Evolutionary conservation across 2,797 vertebrate genomes (phyloP).

Genomic region (Diplodus puntazzo): DNA sequence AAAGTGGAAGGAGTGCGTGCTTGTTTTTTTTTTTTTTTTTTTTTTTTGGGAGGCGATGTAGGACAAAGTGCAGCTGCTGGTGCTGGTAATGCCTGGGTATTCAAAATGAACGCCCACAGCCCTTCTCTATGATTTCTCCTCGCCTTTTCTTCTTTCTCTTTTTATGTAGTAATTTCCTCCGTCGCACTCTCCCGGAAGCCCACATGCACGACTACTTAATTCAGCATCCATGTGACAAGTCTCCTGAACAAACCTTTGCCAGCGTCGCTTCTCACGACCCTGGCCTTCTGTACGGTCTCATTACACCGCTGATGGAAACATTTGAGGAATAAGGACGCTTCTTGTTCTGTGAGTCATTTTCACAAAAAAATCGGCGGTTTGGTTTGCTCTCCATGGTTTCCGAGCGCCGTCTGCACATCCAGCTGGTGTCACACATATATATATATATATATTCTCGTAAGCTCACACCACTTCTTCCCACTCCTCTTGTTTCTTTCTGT

Average conservation of each 20-base stretch:
- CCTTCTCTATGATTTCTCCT: conserved; percentile 25
- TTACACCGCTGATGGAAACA: conserved; percentile 38
- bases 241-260: conserved; percentile 3
- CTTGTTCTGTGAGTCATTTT: conserved; percentile 38
- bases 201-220: conserved; percentile 26
- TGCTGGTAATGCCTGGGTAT: conserved; percentile 60
- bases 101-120: conserved; percentile 53
- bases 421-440: not conserved
- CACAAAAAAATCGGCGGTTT: conserved; percentile 18
- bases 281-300: conserved; percentile 1
- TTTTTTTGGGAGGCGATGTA: conserved; percentile 52
- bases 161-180: conserved; percentile 7
- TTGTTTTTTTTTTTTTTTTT: conserved; percentile 20
- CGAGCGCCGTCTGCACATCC: not conserved
- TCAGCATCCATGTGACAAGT: conserved; percentile 29
- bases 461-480: not conserved
- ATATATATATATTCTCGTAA: not conserved
- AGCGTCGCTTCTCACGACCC: conserved; percentile 6
- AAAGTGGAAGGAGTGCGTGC: conserved; percentile 41
- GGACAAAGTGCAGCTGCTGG: conserved; percentile 69
- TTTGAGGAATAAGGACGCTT: conserved; percentile 27
- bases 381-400: conserved; percentile 24
- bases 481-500: conserved; percentile 6
- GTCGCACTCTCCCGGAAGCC: conserved; percentile 31
- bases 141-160: conserved; percentile 23